Percentiles rank a stretch among this genome's conserved stretches.
Evolutionary conservation across 2,113 vertebrate genomes (phyloP).

Genomic region (Anas platyrhynchos): DNA sequence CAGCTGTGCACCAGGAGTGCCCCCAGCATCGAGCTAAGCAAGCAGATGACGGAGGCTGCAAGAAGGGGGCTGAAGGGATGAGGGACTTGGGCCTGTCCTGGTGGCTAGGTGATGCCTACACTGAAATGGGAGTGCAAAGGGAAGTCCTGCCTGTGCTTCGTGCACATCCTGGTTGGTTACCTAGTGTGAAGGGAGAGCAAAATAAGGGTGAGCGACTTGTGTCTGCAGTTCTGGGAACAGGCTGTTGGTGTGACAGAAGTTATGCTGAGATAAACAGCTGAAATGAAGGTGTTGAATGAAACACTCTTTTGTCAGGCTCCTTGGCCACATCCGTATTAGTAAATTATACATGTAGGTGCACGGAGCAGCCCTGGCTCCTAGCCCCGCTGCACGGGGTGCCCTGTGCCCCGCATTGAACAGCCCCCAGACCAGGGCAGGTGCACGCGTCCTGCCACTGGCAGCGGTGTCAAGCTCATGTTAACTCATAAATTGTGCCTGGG

Average conservation of each 20-base stretch:
- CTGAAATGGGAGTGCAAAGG: not conserved
- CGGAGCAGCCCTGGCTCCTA: not conserved
- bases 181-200: not conserved
- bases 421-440: rapidly evolving
- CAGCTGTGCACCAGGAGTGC: not conserved
- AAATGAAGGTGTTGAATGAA: not conserved
- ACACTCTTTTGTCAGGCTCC: not conserved
- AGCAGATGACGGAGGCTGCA: not conserved
- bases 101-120: not conserved
- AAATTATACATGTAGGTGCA: not conserved
- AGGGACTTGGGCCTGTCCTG: not conserved
- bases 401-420: not conserved
- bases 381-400: not conserved
- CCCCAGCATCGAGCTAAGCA: not conserved
- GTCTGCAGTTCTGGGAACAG: not conserved
- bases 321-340: not conserved
- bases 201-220: not conserved
- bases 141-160: not conserved
- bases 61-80: not conserved
- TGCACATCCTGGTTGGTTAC: not conserved
- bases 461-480: not conserved
- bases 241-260: not conserved
- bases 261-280: not conserved
- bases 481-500: not conserved
- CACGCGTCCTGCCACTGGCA: not conserved